phyloP scores from a whole-genome alignment of 2,888 invertebrate species.

The Scaptodrosophila latifasciaeformis region DNA sequence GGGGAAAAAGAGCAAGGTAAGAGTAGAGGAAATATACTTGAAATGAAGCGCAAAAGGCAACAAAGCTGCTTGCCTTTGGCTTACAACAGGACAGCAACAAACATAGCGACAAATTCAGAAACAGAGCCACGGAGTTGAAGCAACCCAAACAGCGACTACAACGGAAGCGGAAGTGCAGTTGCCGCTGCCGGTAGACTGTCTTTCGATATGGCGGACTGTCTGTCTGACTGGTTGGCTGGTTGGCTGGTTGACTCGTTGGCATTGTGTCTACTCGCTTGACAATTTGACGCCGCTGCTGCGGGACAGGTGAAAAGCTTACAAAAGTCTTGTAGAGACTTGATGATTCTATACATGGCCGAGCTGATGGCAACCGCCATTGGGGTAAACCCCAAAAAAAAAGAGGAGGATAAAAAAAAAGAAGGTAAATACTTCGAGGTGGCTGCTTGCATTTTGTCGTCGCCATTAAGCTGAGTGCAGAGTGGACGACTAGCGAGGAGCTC shows the following conservation, averaged over 20 bases:
- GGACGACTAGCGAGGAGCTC: constrained; percentile 12
- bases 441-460: constrained; percentile 26
- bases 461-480: constrained; percentile 61
- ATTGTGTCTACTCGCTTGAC: constrained; percentile 22
- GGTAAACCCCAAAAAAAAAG: constrained; percentile 18
- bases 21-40: constrained; percentile 38
- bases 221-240: neutral
- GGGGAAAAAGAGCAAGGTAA: constrained; percentile 2
- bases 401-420: constrained; percentile 15
- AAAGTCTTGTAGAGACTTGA: neutral
- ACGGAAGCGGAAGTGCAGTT: constrained; percentile 45
- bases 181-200: no score
- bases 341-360: constrained; percentile 17
- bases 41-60: constrained; percentile 28
- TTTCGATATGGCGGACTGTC: no score
- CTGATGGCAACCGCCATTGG: neutral
- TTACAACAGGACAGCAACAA: no score
- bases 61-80: neutral
- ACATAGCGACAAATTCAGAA: no score
- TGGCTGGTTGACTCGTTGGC: neutral
- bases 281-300: constrained; percentile 22
- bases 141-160: constrained; percentile 19
- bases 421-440: constrained; percentile 56
- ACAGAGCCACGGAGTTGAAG: neutral
- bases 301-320: constrained; percentile 1